Base-by-base conservation (phyloP, 37 sponge, comb jelly and placozoan species). In the Beroe ovata region DNA sequence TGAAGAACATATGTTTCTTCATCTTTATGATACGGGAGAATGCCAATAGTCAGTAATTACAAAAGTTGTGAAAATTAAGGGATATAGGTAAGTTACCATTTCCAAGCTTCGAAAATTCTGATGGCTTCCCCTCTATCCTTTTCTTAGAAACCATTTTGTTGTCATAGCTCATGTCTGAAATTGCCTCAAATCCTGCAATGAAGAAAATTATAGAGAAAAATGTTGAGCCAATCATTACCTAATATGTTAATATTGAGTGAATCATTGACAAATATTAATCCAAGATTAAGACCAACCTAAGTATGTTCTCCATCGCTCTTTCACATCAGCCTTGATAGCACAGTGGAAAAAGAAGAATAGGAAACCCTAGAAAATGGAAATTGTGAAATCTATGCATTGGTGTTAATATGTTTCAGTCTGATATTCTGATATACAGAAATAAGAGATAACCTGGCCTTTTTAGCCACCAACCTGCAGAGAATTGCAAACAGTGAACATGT, bases 321-420 rank as follows among this genome's bases (percentile, higher is more conserved):
- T 77, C 1, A 77, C 84, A 23, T 77, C 84, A 11, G 84, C 33
- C 28, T 77, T 77, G 41, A 77, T 77, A 11, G 84, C 84, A 23
- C 84, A 77, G 54, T 77, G 84, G 28, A 77, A 77, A 54, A 77
- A 77, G 47, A 77, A 77, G 38, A 77, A 77, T 1, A 77, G 84
- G 47, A 77, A 77, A 14, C 84, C 84, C 84, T 77, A 38, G 29
- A 62, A 62, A 62, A n/a, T n/a, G n/a, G n/a, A n/a, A n/a, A n/a
- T n/a, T n/a, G n/a, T n/a, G n/a, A n/a, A n/a, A n/a, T n/a, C n/a
- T n/a, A n/a, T n/a, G n/a, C n/a, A n/a, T n/a, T n/a, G n/a, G n/a
- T n/a, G n/a, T n/a, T n/a, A n/a, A n/a, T n/a, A n/a, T n/a, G n/a
- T n/a, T n/a, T n/a, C n/a, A n/a, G n/a, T n/a, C n/a, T n/a, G n/a